Percentiles rank a stretch among this genome's conserved stretches.
Conservation (phyloP, 2,797 vertebrate species). For the Pangasius mekongensis region DNA sequence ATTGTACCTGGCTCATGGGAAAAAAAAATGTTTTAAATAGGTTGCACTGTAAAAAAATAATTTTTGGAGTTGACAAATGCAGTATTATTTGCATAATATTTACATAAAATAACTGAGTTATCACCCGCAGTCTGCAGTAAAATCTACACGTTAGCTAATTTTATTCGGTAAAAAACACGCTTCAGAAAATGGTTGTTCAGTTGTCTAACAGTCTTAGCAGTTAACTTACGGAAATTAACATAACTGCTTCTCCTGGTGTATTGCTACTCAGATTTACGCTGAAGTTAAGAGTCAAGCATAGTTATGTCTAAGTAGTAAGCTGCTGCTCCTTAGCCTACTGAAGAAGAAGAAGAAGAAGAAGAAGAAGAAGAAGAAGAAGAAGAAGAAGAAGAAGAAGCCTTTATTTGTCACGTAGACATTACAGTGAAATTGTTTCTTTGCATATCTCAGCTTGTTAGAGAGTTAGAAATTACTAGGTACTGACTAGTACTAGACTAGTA, state of each 20-base stretch:
- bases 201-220: neutral
- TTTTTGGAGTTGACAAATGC: neutral
- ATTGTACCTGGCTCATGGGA: neutral
- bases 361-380: no score
- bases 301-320: neutral
- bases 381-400: no score
- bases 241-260: neutral
- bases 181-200: no score
- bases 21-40: neutral
- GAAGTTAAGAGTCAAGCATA: neutral
- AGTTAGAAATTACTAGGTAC: no score
- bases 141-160: neutral
- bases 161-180: neutral
- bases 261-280: neutral
- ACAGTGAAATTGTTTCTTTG: no score
- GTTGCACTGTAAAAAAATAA: neutral
- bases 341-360: neutral
- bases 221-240: neutral
- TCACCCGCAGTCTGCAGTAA: neutral
- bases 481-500: no score
- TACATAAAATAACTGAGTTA: constrained; percentile 1
- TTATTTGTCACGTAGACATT: no score
- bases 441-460: no score
- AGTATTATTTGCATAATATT: neutral
- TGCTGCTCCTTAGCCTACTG: neutral